These are phyloP conservation scores for Thyatira batis DNA, from an alignment of 2,888 invertebrate species.

Conservation along the genomic window DNA sequence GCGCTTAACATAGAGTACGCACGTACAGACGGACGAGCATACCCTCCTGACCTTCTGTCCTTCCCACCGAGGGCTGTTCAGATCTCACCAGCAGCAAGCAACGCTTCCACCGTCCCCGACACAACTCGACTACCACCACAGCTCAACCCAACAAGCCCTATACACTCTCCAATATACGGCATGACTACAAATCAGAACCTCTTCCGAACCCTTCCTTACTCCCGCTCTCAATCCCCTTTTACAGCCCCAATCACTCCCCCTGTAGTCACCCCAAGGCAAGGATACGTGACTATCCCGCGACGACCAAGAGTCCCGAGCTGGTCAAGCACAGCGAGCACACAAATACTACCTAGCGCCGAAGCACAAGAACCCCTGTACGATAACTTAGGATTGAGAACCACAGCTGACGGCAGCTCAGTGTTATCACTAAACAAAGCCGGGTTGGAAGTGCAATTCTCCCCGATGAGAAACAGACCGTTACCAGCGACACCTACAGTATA, in stretches of 20 bases:
- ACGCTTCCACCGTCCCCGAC: slow-evolving; percentile 90
- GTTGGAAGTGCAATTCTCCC: slow-evolving; percentile 75
- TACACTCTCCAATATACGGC: slow-evolving; percentile 86
- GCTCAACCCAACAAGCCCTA: slow-evolving; percentile 84
- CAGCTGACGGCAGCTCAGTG: slow-evolving; percentile 92
- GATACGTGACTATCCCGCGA: slow-evolving; percentile 93
- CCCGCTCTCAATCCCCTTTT: slow-evolving; percentile 89
- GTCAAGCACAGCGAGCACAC: slow-evolving; percentile 85
- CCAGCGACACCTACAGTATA: slow-evolving; percentile 83
- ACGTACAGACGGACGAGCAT: slow-evolving; percentile 83
- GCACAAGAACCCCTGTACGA: slow-evolving; percentile 91
- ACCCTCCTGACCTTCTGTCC: slow-evolving; percentile 91
- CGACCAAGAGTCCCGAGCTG: slow-evolving; percentile 92
- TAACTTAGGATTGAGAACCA: slow-evolving; percentile 91
- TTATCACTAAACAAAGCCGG: slow-evolving; percentile 89
- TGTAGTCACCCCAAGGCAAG: slow-evolving; percentile 87
- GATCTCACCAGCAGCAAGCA: slow-evolving; percentile 90
- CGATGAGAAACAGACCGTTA: slow-evolving; percentile 85
- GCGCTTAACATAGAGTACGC: slow-evolving; percentile 79
- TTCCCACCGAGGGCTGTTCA: slow-evolving; percentile 88
- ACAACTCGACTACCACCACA: slow-evolving; percentile 84
- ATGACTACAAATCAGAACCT: slow-evolving; percentile 83
- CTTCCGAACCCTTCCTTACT: slow-evolving; percentile 91
- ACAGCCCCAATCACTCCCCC: slow-evolving; percentile 84
- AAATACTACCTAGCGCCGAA: slow-evolving; percentile 76